Percentiles rank a stretch among this genome's conserved stretches.
phyloP scores from a whole-genome alignment of 2,888 invertebrate species.

The Ditylenchus weischeri region DNA sequence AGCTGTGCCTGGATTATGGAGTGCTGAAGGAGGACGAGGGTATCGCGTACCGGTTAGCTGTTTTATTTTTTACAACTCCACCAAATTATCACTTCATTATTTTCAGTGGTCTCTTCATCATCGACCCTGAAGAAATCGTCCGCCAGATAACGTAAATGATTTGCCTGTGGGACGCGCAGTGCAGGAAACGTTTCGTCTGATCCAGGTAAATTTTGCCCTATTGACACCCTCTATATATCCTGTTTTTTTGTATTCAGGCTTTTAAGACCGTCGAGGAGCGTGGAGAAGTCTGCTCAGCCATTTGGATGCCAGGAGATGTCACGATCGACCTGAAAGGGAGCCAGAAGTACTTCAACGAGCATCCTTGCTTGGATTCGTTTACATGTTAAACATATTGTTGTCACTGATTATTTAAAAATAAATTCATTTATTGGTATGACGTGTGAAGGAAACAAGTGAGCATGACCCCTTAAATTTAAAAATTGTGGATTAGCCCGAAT shows the following conservation, averaged over 20 bases:
- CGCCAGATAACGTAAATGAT: conserved; percentile 95
- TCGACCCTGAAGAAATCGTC: conserved; percentile 79
- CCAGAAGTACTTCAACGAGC: conserved; percentile 46
- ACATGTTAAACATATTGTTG: too few species aligned
- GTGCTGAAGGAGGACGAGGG: conserved; percentile 86
- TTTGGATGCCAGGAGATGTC: conserved; percentile 56
- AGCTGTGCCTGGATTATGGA: conserved; percentile 82
- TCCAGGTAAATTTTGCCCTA: conserved; percentile 65
- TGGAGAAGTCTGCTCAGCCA: conserved; percentile 63
- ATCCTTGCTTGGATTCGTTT: background rate
- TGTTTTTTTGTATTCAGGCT: conserved; percentile 71
- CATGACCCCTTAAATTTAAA: too few species aligned
- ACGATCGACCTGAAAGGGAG: conserved; percentile 53
- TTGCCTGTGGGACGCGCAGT: conserved; percentile 88
- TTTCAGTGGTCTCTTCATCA: conserved; percentile 84
- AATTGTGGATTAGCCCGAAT: too few species aligned
- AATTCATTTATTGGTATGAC: too few species aligned
- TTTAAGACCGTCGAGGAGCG: conserved; percentile 92
- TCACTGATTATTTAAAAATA: too few species aligned
- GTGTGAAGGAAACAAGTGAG: too few species aligned
- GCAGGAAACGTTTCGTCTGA: conserved; percentile 74
- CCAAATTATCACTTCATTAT: background rate
- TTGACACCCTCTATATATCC: too few species aligned
- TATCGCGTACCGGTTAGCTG: conserved; percentile 70
- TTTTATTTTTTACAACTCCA: background rate